Evolutionary conservation across 2,797 vertebrate species (phyloP).

Genomic region (Lates japonicus): DNA sequence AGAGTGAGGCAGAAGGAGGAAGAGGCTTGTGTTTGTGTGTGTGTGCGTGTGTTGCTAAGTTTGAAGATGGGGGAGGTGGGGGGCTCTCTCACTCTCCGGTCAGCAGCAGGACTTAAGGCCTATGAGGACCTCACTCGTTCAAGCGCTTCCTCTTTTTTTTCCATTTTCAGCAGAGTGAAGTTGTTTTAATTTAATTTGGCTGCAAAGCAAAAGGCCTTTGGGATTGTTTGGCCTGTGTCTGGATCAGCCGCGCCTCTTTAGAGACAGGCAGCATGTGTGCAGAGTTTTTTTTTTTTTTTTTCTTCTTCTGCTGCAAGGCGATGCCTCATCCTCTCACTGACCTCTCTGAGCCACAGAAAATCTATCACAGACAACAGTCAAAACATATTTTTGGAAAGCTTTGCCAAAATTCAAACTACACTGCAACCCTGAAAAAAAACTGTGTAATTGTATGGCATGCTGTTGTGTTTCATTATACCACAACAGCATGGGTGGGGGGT

Average conservation of each 20-base stretch:
- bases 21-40: conserved; percentile 48
- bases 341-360: conserved; percentile 56
- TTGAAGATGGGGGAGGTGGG: conserved; percentile 22
- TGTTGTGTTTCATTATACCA: conserved; percentile 34
- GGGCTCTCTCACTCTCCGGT: conserved; percentile 59
- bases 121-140: conserved; percentile 55
- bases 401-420: conserved; percentile 51
- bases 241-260: conserved; percentile 56
- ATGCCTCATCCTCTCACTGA: conserved; percentile 56
- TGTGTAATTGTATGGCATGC: conserved; percentile 24
- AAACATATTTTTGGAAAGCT: conserved; percentile 42
- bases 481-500: neutral
- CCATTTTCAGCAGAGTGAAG: conserved; percentile 69
- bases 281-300: conserved; percentile 37
- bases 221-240: conserved; percentile 69
- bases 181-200: conserved; percentile 83
- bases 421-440: conserved; percentile 16
- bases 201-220: conserved; percentile 69
- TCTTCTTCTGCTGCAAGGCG: conserved; percentile 28
- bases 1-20: conserved; percentile 58
- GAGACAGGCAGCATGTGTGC: conserved; percentile 55
- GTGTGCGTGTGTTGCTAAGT: conserved; percentile 42
- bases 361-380: conserved; percentile 48
- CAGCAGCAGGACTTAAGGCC: conserved; percentile 68
- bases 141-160: conserved; percentile 67